Percentiles rank a stretch among this genome's conserved stretches.
These are phyloP conservation scores for Nerophis ophidion DNA, from an alignment of 2,113 vertebrate genomes.

Conservation along the genomic window DNA sequence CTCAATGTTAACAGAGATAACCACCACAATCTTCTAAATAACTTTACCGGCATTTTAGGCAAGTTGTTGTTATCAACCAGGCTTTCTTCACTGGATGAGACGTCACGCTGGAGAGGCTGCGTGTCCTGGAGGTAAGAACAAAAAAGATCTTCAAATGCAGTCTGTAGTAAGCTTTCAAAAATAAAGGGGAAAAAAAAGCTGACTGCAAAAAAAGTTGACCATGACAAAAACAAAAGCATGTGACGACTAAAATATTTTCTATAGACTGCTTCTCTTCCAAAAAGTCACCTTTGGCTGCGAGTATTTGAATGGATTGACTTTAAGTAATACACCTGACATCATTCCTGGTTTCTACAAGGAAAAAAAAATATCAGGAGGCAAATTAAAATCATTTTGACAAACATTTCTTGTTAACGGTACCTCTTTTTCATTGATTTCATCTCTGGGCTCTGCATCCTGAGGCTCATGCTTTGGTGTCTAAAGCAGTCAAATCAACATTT, in stretches of 20 bases:
- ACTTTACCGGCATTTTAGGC: conserved; percentile 38
- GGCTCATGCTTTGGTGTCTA: conserved; percentile 22
- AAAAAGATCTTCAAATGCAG: neutral
- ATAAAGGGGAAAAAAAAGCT: neutral
- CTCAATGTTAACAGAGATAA: too few relatives aligned
- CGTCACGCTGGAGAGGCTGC: conserved; percentile 9
- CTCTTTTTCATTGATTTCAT: conserved; percentile 19
- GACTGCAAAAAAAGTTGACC: neutral
- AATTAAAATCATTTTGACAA: neutral
- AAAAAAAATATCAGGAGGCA: neutral
- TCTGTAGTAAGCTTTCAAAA: neutral
- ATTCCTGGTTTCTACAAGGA: conserved; percentile 40
- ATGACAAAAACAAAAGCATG: neutral
- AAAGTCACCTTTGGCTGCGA: conserved; percentile 43
- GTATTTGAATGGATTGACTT: conserved; percentile 60
- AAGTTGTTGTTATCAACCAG: conserved; percentile 26
- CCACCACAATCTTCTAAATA: neutral
- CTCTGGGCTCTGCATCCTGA: neutral
- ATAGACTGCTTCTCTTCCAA: neutral
- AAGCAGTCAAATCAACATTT: neutral
- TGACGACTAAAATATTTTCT: neutral
- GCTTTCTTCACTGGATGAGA: conserved; percentile 38
- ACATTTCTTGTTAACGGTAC: conserved; percentile 8
- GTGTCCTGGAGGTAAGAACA: conserved; percentile 12
- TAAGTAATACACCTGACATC: conserved; percentile 51